phyloP scores from a whole-genome alignment of 2,888 invertebrate species.

The Pseudeuparius sepicola region DNA sequence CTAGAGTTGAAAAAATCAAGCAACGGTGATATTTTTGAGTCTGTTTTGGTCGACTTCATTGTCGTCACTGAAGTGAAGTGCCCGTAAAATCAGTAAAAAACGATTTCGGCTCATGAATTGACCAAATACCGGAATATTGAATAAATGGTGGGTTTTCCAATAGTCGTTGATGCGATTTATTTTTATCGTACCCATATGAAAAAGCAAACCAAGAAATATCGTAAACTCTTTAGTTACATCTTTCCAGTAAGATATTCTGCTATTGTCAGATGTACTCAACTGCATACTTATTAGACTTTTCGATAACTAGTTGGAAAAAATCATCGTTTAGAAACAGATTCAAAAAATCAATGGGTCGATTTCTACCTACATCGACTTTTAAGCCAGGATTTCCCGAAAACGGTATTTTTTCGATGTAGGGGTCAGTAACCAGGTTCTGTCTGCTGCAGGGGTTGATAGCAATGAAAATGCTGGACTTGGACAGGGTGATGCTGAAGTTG shows the following conservation, averaged over 20 bases:
- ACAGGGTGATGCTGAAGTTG: too few species aligned
- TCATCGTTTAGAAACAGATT: constrained; percentile 17
- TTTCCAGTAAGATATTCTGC: constrained; percentile 27
- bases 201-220: constrained; percentile 33
- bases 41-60: too few species aligned
- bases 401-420: constrained; percentile 4
- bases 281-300: too few species aligned
- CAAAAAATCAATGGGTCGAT: constrained; percentile 20
- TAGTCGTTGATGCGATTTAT: constrained; percentile 32
- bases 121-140: constrained; percentile 29
- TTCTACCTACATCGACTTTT: constrained; percentile 6
- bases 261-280: too few species aligned
- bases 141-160: constrained; percentile 32
- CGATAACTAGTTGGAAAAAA: too few species aligned
- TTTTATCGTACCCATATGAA: constrained; percentile 33
- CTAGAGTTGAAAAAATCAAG: constrained; percentile 29
- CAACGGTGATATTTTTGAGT: constrained; percentile 31
- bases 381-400: constrained; percentile 6
- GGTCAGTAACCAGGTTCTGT: too few species aligned
- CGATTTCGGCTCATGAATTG: constrained; percentile 31
- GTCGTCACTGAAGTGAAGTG: constrained; percentile 29
- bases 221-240: constrained; percentile 27
- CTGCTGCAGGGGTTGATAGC: too few species aligned
- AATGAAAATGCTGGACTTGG: too few species aligned
- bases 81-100: constrained; percentile 31